These are phyloP conservation scores for Cheilosia pagana DNA, from an alignment of 2,888 invertebrate species.

Conservation along the genomic window DNA sequence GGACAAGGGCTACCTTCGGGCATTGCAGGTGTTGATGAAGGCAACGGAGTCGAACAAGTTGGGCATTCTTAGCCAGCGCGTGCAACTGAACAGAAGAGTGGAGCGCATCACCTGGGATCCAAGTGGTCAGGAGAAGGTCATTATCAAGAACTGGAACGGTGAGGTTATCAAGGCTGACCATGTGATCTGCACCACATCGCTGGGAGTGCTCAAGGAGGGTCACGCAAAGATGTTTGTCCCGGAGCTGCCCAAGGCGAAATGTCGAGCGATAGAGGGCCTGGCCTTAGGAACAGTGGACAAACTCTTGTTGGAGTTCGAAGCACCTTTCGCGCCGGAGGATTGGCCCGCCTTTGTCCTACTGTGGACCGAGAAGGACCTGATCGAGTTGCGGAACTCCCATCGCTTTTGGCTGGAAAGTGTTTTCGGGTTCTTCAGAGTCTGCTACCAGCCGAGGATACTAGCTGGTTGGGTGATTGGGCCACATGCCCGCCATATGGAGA, in stretches of 20 bases:
- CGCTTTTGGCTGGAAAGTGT: slow-evolving; percentile 86
- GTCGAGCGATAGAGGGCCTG: slow-evolving; percentile 84
- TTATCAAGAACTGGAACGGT: slow-evolving; percentile 81
- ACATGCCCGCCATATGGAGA: slow-evolving; percentile 86
- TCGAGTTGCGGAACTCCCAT: slow-evolving; percentile 76
- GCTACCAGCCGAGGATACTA: slow-evolving; percentile 86
- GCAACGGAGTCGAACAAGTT: slow-evolving; percentile 72
- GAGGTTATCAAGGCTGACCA: slow-evolving; percentile 84
- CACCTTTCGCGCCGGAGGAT: slow-evolving; percentile 85
- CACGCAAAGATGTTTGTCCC: slow-evolving; percentile 83
- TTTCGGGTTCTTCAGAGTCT: slow-evolving; percentile 87
- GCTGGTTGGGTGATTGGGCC: slow-evolving; percentile 88
- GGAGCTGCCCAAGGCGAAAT: slow-evolving; percentile 83
- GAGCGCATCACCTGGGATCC: slow-evolving; percentile 78
- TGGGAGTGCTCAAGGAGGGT: slow-evolving; percentile 86
- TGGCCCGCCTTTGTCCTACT: slow-evolving; percentile 85
- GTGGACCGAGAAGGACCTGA: slow-evolving; percentile 84
- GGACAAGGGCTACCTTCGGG: slow-evolving; percentile 87
- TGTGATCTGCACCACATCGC: slow-evolving; percentile 86
- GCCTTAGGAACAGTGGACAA: slow-evolving; percentile 87
- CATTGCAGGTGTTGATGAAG: slow-evolving; percentile 87
- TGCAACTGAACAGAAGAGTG: slow-evolving; percentile 78
- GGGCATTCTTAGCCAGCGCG: slow-evolving; percentile 80
- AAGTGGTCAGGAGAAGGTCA: slow-evolving; percentile 59
- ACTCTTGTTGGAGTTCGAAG: slow-evolving; percentile 86